Base-by-base conservation (phyloP, 2,888 invertebrate genomes). In the Limenitis camilla region DNA sequence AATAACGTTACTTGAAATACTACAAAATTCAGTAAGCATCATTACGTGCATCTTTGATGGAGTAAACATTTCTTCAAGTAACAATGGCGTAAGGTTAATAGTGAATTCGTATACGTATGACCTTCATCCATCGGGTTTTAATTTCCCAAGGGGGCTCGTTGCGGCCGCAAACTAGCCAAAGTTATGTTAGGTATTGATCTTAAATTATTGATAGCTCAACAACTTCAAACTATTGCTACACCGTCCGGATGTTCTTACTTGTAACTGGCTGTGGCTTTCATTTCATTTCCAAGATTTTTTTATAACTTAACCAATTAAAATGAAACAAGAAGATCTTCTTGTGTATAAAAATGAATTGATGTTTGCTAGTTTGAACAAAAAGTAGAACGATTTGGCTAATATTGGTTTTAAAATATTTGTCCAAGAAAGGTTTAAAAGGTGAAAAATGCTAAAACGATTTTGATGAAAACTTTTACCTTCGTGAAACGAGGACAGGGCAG, bases 131-230 rank as follows among this genome's bases (percentile, higher is more conserved):
- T 72, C 65, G 64, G 60, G 61, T 61, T 68, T 65, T 76, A 77
- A 81, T 82, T 81, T 80, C 79, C 80, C 81, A 59, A 55, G 81
- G 72, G 81, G 59, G 42, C 49, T 55, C 65, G 64, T 62, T 69
- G 74, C 69, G 76, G 71, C 74, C 76, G 66, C 74, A 75, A 78
- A 78, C 74, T 72, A 71, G 60, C 61, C 60, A 56, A 65, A 69
- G 60, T 68, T 62, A 63, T 65, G 63, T 58, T 53, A 58, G 54
- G 58, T 64, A 65, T 69, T 66, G 70, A 69, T 72, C 65, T 66
- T 66, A 67, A 72, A 72, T 73, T 70, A 64, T 61, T 57, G 45
- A 52, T 63, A 65, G 71, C 64, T 66, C 69, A 57, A 61, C 57
- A 49, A 53, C 9, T 46, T 53, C 40, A 38, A 49, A 40, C 28